Evolutionary conservation across 1,140 invertebrate species (phyloP), one percentile per base, ranked within the genome.

Genomic region (Caerostris darwini): DNA sequence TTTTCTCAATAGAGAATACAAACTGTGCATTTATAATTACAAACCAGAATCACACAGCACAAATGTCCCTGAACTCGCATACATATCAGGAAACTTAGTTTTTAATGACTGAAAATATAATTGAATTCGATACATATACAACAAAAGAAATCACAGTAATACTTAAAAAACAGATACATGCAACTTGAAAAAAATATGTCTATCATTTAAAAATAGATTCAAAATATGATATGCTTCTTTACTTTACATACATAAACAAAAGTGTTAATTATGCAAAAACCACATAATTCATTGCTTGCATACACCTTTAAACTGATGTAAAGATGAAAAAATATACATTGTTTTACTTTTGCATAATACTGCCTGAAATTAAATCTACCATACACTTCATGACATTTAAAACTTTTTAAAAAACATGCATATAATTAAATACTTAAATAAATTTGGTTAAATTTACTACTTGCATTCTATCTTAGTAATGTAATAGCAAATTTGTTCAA

Each of bases 1-100:
- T 61, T 5, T 87, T 87, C 85, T 87, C 85, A 87, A 87, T 87
- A 64, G 85, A 87, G 85, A 87, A 87, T 87, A 87, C 85, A 87
- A 61, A 86, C 59, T 86, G 83, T 87, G 58, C 85, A 87, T 87
- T 64, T 87, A 87, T 19, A 87, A 64, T 58, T 64, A 87, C 85
- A 87, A 87, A 87, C 19, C 34, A 61, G 19, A 57, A 57, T 86
- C 54, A 57, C 56, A 12, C 58, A 87, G n/a, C n/a, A 85, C 19
- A 77, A 10, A 53, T 50, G 34, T 77, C 50, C 8, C 71, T 53
- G 14, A 77, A 77, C 10, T 10, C 71, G 34, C 34, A 77, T 50
- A 50, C 71, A 77, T 34, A 19, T n/a, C 19, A n/a, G 61, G 61
- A 64, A 64, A 34, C 34, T 34, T 14, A 64, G 17, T 64, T 64